A percentile compares a stretch with the other conserved stretches of the same genome.
Conservation (phyloP, 2,797 vertebrate genomes). For the Propithecus deckenii region DNA sequence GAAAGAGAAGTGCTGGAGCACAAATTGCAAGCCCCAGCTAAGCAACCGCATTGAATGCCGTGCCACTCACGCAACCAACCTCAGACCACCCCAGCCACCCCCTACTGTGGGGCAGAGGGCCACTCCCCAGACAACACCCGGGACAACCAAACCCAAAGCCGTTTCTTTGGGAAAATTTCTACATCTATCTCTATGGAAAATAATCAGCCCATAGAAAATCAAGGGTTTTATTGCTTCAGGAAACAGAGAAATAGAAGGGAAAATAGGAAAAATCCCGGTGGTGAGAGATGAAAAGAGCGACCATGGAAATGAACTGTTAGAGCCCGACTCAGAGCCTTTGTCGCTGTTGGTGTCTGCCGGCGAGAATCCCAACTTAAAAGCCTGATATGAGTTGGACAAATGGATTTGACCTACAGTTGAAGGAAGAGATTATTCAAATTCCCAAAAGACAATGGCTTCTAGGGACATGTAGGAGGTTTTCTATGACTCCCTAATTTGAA, state of each 20-base stretch:
- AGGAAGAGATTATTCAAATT: slow-evolving; percentile 5
- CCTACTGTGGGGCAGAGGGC: background rate
- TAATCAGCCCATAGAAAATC: background rate
- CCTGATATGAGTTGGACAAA: background rate
- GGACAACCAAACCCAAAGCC: background rate
- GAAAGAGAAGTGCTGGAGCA: background rate
- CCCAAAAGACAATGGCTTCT: background rate
- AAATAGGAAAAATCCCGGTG: background rate
- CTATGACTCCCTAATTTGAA: background rate
- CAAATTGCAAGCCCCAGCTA: background rate
- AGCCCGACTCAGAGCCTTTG: background rate
- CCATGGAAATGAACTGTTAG: background rate
- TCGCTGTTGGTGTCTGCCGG: background rate
- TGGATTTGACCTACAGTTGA: background rate
- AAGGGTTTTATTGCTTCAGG: background rate
- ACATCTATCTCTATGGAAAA: background rate
- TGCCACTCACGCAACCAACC: rapidly evolving
- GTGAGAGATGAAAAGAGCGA: background rate
- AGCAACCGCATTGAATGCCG: background rate
- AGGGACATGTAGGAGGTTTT: background rate
- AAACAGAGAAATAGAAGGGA: background rate
- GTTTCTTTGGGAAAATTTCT: background rate
- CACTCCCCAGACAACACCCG: background rate
- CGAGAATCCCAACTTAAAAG: background rate
- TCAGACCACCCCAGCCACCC: background rate